Base-by-base conservation (phyloP, 53 echinoderm and acorn worm genomes). In the Henricia sp. region DNA sequence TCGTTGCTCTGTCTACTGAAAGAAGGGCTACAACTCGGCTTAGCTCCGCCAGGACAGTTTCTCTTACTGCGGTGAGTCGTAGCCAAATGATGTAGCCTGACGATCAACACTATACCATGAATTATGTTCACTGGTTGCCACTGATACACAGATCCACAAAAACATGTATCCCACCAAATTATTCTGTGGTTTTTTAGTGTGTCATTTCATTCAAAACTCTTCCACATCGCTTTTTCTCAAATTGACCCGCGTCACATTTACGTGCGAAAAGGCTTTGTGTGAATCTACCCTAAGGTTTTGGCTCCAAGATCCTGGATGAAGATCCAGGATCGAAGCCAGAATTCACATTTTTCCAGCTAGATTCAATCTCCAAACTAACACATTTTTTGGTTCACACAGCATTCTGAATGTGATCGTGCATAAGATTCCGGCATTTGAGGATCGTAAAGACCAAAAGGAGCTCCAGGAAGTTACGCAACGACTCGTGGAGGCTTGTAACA, bases 391-490 rank as follows among this genome's bases (percentile, higher is more conserved):
- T 11, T 67, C 34, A 41, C 35, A 16, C 78, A 97, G 99, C 33
- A 97, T 97, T 52, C 82, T 97, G 48, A 94, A 94, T 68, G 99
- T 90, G 87, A 94, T 97, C 3, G 90, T 97, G 40, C 92, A 87
- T 34, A 94, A 94, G 84, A 82, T 92, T 21, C 75, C 90, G 1
- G 90, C 86, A 14, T 97, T 97, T 85, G 94, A 89, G 0, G 99
- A 97, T 67, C 90, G 99, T 0, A 94, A 94, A 80, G 94, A 97
- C 54, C 92, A 92, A 72, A 70, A 85, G 32, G 93, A 96, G 25
- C 46, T 94, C 0, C 94, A 94, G 68, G 99, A 97, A 69, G 90
- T 97, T 11, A 89, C 92, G 16, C 92, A 92, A 52, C 88, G 90
- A 32, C 92, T 92, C 6, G 85, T 97, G 34, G 99, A 97, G 78